phyloP scores from a whole-genome alignment of 2,113 vertebrate species.

The Lepus timidus region DNA sequence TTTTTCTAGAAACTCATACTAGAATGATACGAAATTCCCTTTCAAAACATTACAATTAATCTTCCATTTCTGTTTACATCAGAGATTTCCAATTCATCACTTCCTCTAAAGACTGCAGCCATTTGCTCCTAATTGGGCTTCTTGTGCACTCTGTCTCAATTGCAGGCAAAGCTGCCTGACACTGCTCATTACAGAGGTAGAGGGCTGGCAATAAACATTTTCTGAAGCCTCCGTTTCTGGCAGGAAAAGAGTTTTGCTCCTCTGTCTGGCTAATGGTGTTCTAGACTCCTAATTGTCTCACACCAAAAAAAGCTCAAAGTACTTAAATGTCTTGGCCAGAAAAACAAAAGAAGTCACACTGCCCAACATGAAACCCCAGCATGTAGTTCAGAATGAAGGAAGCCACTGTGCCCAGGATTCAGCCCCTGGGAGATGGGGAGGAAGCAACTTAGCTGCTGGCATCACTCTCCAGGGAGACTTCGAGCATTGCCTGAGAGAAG shows the following conservation, averaged over 20 bases:
- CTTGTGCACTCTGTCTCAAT: neutral
- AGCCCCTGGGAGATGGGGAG: neutral
- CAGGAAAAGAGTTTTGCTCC: conserved; percentile 44
- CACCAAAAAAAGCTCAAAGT: conserved; percentile 38
- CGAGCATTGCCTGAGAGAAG: neutral
- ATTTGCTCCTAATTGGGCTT: conserved; percentile 47
- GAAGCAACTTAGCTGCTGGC: neutral
- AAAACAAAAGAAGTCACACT: neutral
- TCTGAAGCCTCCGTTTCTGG: conserved; percentile 27
- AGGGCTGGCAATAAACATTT: conserved; percentile 36
- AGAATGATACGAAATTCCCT: neutral
- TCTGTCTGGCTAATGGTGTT: conserved; percentile 28
- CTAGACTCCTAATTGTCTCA: conserved; percentile 39
- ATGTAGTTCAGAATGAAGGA: neutral
- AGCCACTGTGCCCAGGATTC: neutral
- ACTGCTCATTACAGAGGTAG: conserved; percentile 62
- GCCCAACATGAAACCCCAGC: neutral
- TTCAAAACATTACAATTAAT: conserved; percentile 37
- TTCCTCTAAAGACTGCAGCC: neutral
- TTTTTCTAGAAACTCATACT: conserved; percentile 32
- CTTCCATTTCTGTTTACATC: conserved; percentile 47
- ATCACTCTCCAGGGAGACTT: neutral
- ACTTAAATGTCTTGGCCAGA: neutral
- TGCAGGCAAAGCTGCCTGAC: conserved; percentile 37
- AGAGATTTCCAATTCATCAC: conserved; percentile 56